Evolutionary conservation across 2,797 vertebrate species (phyloP), one percentile per base, ranked within the genome.

Genomic region (Gymnothorax javanicus): DNA sequence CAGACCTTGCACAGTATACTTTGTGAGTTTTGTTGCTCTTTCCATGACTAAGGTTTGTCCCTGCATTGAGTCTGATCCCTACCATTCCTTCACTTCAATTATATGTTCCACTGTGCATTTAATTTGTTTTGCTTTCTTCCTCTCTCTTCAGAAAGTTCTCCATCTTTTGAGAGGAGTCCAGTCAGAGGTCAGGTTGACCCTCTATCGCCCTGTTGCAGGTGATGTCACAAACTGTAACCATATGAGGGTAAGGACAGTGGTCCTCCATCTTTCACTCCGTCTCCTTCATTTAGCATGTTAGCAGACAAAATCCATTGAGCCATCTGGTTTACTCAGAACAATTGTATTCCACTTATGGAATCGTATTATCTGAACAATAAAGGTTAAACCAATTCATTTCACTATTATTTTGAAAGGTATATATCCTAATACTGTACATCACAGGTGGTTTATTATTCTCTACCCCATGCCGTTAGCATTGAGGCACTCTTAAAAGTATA

Each of bases 131-230:
- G 50, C 52, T 81, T 11, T 81, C 77, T 52, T 5, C 7, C 71
- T 87, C 84, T 56, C 3, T 89, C 84, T 71, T 23, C 84, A 99
- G 98, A 96, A 94, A 71, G 97, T 98, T 84, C 93, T 97, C 7
- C 96, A 96, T 89, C 92, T 98, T 64, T 92, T 99, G 86, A 95
- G 95, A 91, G 95, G 91, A 9, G 94, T 97, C 8, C 94, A 96
- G 20, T 87, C 91, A 33, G 96, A 97, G 62, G 97, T 98, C 58
- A 94, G 89, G 0, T 93, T 99, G 62, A 94, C 94, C 2, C 95
- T 98, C 8, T 97, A 96, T 91, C 94, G 95, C 59, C 97, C 97
- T 84, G 89, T 93, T 20, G 92, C 94, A 91, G 97, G 96, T 92
- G 43, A 59, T 23, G 94, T 96, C 87, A 94, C 94, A 25, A 94